These are phyloP conservation scores for Actinia equina DNA, from an alignment of 64 coral and sea anemone genomes.

Conservation along the genomic window DNA sequence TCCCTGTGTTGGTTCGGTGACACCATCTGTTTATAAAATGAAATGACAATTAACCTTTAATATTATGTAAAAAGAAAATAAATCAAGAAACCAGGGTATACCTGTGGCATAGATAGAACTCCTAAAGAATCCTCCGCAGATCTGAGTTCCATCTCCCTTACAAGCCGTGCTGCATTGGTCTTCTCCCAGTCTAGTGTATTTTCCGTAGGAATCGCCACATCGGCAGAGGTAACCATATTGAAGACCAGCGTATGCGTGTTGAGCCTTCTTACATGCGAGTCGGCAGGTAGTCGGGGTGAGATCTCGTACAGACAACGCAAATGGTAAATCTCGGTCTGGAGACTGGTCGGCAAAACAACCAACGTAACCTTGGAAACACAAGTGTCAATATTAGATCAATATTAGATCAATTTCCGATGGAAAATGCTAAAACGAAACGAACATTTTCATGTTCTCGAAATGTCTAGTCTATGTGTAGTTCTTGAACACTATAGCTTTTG, in stretches of 20 bases:
- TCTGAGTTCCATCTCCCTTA: constrained; percentile 73
- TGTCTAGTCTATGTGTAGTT: no score
- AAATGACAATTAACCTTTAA: neutral
- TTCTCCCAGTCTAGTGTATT: constrained; percentile 67
- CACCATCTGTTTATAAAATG: neutral
- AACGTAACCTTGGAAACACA: constrained; percentile 58
- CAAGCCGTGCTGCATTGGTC: constrained; percentile 72
- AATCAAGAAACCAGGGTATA: neutral
- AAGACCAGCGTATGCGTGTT: constrained; percentile 82
- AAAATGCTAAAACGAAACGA: no score
- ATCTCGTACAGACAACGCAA: constrained; percentile 52
- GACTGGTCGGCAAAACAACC: constrained; percentile 79
- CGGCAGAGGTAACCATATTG: constrained; percentile 97
- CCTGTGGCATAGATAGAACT: constrained; percentile 90
- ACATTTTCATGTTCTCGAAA: no score
- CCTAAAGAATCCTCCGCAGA: constrained; percentile 90
- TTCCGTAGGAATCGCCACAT: constrained; percentile 90
- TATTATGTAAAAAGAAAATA: no score
- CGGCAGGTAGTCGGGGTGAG: constrained; percentile 85
- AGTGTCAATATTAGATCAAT: neutral
- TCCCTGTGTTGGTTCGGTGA: constrained; percentile 41
- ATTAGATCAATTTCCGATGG: no score
- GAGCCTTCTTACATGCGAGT: constrained; percentile 56
- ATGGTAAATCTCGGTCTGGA: constrained; percentile 67
- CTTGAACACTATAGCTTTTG: no score